Evolutionary conservation across 2,797 vertebrate genomes (phyloP).

Genomic region (Botia almorhae): DNA sequence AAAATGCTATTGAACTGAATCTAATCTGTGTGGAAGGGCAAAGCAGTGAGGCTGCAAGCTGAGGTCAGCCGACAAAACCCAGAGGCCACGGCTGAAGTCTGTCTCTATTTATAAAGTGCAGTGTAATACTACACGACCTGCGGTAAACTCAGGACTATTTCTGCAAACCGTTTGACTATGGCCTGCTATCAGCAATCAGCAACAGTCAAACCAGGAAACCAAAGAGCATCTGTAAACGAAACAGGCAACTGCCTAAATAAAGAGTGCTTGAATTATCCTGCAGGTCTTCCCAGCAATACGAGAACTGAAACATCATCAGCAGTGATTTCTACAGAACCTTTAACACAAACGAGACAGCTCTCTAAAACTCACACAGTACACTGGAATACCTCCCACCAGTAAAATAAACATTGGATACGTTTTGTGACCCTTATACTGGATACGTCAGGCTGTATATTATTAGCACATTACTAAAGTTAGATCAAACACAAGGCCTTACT

Average conservation of each 20-base stretch:
- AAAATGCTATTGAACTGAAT: too few relatives aligned
- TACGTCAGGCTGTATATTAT: not conserved
- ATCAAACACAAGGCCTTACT: not conserved
- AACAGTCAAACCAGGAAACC: slow-evolving; percentile 16
- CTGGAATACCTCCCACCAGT: not conserved
- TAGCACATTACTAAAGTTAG: not conserved
- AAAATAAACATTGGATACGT: not conserved
- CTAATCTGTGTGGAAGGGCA: not conserved
- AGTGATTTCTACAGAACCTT: not conserved
- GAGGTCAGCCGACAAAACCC: slow-evolving; percentile 50
- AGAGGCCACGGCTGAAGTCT: slow-evolving; percentile 33
- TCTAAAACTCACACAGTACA: slow-evolving; percentile 7
- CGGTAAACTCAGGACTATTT: slow-evolving; percentile 52
- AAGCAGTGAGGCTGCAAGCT: too few relatives aligned
- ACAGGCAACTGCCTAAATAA: slow-evolving; percentile 7
- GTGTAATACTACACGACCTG: slow-evolving; percentile 61
- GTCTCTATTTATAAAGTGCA: slow-evolving; percentile 59
- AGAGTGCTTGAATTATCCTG: not conserved
- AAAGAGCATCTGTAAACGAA: slow-evolving; percentile 2
- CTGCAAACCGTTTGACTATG: slow-evolving; percentile 25
- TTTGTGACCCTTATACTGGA: slow-evolving; percentile 19
- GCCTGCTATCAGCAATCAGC: slow-evolving; percentile 43
- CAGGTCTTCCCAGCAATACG: too few relatives aligned
- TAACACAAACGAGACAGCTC: not conserved
- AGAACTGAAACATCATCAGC: slow-evolving; percentile 9